These are phyloP conservation scores for Gonatopus flavifemur DNA, from an alignment of 1,140 invertebrate genomes.

Conservation along the genomic window DNA sequence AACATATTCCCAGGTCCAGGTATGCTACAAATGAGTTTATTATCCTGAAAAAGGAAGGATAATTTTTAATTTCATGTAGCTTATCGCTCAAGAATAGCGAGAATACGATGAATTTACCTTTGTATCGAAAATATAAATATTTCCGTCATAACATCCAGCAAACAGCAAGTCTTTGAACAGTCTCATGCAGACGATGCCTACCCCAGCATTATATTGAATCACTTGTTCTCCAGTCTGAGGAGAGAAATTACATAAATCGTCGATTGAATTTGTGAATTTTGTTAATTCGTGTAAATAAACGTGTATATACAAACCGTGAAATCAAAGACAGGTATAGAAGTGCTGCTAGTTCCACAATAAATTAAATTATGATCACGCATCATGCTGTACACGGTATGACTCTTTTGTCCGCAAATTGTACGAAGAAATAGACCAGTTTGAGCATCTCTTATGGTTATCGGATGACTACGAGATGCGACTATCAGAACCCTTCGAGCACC, in stretches of 20 bases:
- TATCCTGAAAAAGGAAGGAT: constrained; percentile 41
- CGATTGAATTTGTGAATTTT: constrained; percentile 6
- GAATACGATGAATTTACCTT: constrained; percentile 40
- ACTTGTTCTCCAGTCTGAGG: constrained; percentile 63
- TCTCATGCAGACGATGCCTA: constrained; percentile 68
- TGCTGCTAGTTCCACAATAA: constrained; percentile 69
- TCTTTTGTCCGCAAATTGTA: constrained; percentile 62
- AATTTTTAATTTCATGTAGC: not conserved
- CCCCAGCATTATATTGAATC: constrained; percentile 62
- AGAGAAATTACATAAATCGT: constrained; percentile 5
- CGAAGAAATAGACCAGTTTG: constrained; percentile 64
- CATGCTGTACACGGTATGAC: constrained; percentile 69
- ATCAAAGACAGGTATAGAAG: constrained; percentile 68
- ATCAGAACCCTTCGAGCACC: constrained; percentile 67
- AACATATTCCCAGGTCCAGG: constrained; percentile 68
- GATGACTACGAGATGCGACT: constrained; percentile 66
- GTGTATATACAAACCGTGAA: constrained; percentile 60
- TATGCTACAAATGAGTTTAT: constrained; percentile 60
- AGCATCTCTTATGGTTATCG: constrained; percentile 68
- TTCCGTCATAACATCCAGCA: constrained; percentile 71
- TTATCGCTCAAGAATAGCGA: not conserved
- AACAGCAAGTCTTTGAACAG: constrained; percentile 62
- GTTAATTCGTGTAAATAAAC: constrained; percentile 4
- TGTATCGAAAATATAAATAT: constrained; percentile 67
- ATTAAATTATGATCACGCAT: constrained; percentile 65